These are phyloP conservation scores for Phylloscopus trochiloides DNA, from an alignment of 2,113 vertebrate species.

Conservation along the genomic window DNA sequence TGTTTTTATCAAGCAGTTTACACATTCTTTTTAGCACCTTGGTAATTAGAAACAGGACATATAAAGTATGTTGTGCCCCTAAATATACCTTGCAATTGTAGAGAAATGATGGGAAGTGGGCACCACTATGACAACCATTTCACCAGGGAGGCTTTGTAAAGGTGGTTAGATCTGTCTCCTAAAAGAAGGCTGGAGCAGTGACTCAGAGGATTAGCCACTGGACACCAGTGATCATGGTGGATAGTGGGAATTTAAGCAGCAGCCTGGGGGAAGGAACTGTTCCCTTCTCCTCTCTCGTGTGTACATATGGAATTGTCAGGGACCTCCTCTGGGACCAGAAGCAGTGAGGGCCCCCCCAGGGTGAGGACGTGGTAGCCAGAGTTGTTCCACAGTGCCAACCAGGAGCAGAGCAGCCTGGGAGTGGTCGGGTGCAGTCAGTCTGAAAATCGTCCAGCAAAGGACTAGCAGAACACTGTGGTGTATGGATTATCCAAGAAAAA, in stretches of 20 bases:
- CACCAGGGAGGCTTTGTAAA: background rate
- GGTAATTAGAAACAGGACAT: conserved; percentile 12
- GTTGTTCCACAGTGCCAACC: background rate
- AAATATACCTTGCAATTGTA: background rate
- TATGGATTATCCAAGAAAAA: background rate
- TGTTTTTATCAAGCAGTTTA: conserved; percentile 7
- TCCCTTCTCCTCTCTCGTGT: background rate
- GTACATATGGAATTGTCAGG: background rate
- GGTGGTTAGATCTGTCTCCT: background rate
- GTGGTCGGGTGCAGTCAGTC: background rate
- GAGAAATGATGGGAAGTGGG: background rate
- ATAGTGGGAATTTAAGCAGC: background rate
- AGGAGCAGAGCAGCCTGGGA: background rate
- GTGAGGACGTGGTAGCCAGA: background rate
- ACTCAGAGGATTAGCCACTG: background rate
- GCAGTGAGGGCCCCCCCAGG: background rate
- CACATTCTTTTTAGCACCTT: background rate
- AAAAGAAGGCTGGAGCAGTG: background rate
- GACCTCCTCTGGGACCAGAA: background rate
- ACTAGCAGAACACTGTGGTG: background rate
- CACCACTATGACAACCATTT: background rate
- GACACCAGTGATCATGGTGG: background rate
- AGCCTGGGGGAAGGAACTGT: background rate
- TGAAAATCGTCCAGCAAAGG: background rate
- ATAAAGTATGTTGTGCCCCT: background rate